A percentile compares a stretch with the other conserved stretches of the same genome.
Conservation (phyloP, 2,888 invertebrate species). For the Epistrophella euchroma region DNA sequence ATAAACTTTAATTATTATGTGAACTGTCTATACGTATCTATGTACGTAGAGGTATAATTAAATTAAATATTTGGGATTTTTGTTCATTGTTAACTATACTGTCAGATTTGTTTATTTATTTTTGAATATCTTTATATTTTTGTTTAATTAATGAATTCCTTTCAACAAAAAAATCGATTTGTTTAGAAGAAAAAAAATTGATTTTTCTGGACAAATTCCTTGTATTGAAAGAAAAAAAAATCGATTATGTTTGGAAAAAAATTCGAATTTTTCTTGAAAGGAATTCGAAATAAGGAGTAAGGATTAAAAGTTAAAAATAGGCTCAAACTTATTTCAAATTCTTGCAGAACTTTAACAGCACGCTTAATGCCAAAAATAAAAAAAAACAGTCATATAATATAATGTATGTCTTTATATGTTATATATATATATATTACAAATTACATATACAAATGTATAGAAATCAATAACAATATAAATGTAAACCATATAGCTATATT, state of each 20-base stretch:
- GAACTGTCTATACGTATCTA: background rate
- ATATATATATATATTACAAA: background rate
- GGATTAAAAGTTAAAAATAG: background rate
- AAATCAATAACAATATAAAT: background rate
- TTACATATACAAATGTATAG: constrained; percentile 4
- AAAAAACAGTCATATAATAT: background rate
- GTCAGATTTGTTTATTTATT: background rate
- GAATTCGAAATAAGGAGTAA: no score
- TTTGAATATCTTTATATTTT: constrained; percentile 1
- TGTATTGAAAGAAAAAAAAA: no score
- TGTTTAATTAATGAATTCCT: no score
- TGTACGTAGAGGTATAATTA: background rate
- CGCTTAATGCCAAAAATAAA: constrained; percentile 25
- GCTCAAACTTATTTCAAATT: background rate
- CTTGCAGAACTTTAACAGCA: background rate
- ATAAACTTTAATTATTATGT: constrained; percentile 10
- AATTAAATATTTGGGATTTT: constrained; percentile 13
- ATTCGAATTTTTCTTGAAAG: no score
- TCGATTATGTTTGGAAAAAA: no score
- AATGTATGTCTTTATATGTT: no score
- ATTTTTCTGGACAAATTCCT: no score
- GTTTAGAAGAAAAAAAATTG: no score
- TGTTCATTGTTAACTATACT: background rate
- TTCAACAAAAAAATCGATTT: no score
- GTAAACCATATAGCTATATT: constrained; percentile 1